Base-by-base conservation (phyloP, 2,888 invertebrate genomes). In the Cinara cedri region DNA sequence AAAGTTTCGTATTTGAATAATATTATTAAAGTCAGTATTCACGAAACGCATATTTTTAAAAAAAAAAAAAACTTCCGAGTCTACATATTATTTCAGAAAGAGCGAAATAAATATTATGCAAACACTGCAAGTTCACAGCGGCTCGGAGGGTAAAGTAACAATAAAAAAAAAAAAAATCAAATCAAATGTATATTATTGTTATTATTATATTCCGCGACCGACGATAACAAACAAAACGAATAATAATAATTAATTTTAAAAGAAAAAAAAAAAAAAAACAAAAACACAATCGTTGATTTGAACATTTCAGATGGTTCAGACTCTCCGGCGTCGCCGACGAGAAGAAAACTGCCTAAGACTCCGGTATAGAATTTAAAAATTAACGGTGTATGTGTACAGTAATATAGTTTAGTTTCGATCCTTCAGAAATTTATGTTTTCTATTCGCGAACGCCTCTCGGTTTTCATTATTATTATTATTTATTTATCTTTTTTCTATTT, bases 321-420 rank as follows among this genome's bases (percentile, higher is more conserved):
- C 90, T 90, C 93, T 85, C 94, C 94, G 85, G 91, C 93, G 84
- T 94, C 94, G 85, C 94, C 95, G 85, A 94, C 95, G 84, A 90
- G 95, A 89, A 91, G 96, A 90, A 95, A 95, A 92, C 90, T 96
- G 88, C 96, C 96, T 87, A 95, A 95, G 91, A 96, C 96, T 88
- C 96, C 96, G 92, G 95, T 96, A 94, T 93, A 76, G 57, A 68
- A 76, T 76, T 76, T 76, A 76, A 66, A 76, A 68, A 68, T 76
- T 76, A 60, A 76, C 57, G 76, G 68, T 76, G 76, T 68, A 76
- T 76, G 68, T 76, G 68, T 76, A 68, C 49, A 76, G 76, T 76
- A 76, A 68, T 76, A 34, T 34, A 34, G 34, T 34, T 34, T 34
- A 68, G 76, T 68, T 76, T 68, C 76, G 68, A 68, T 76, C 76